Conservation (phyloP, 2,888 invertebrate species). For the Brachylomia viminalis region DNA sequence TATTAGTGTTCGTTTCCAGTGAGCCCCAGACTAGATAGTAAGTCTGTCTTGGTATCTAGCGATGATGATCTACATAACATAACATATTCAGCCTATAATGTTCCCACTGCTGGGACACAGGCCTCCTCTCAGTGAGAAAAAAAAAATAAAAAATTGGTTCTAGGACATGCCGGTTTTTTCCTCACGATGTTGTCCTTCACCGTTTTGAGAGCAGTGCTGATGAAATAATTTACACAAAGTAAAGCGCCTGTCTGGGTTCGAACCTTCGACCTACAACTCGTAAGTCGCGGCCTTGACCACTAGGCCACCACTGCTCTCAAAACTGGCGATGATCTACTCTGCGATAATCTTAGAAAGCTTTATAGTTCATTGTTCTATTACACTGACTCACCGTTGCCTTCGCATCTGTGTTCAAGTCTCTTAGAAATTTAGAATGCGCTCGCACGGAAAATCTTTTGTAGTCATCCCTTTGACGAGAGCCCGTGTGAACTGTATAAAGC, state of each 20-base stretch:
- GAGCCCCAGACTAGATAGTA: neutral
- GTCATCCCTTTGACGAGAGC: constrained; percentile 14
- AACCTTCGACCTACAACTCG: too few species aligned
- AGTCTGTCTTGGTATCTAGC: neutral
- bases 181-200: too few species aligned
- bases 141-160: too few species aligned
- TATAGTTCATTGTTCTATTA: constrained; percentile 14
- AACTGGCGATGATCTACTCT: neutral
- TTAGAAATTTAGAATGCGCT: constrained; percentile 24
- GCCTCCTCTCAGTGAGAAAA: too few species aligned
- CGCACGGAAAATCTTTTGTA: constrained; percentile 39
- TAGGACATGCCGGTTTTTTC: too few species aligned
- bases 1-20: neutral
- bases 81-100: too few species aligned
- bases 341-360: neutral
- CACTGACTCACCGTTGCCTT: constrained; percentile 2
- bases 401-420: constrained; percentile 1
- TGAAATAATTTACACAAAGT: too few species aligned
- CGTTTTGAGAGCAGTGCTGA: too few species aligned
- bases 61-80: neutral
- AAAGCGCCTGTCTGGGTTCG: too few species aligned
- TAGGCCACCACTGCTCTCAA: too few species aligned
- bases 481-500: neutral
- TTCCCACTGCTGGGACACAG: too few species aligned
- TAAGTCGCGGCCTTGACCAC: too few species aligned